Evolutionary conservation across 2,888 invertebrate genomes (phyloP), one percentile per base, ranked within the genome.

Genomic region (Stenotaenia linearis): DNA sequence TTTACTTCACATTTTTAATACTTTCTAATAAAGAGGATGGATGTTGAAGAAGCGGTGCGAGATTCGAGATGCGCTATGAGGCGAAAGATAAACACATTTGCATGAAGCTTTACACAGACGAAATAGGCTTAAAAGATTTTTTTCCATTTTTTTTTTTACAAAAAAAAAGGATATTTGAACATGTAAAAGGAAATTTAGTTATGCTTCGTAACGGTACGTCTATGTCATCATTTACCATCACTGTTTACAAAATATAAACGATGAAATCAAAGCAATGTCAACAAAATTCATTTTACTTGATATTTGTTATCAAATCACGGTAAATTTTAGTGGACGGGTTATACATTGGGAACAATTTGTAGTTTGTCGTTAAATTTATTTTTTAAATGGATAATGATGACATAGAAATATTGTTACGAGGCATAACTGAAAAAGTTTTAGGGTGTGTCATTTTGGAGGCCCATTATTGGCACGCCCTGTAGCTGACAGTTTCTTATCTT

Each of bases 401-500:
- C 12, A 45, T 15, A 18, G 45, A n/a, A 7, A 45, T 3, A 45
- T 3, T 45, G 12, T 45, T 45, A 45, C 45, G 18, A 69, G 69
- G 10, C 12, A 61, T 25, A 69, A 28, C 50, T 18, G n/a, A 69
- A 69, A 69, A 69, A 28, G 23, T 69, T 69, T 69, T 69, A 69
- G 69, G 69, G 69, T 69, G 69, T 69, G 69, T 69, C 69, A 69
- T 9, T 69, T 25, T 25, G 18, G 21, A 69, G 69, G n/a, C 25
- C 18, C 50, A 45, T n/a, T 45, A 45, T 61, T 61, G 61, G 25
- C 61, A 69, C 69, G 28, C 69, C 69, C 69, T 25, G n/a, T 25
- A 25, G 69, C 69, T 69, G 69, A 69, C 69, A 69, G 69, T 69
- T 69, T 69, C 69, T 69, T 69, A 69, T 69, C 69, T 69, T 69